A percentile compares a stretch with the other conserved stretches of the same genome.
Conservation (phyloP, 2,888 invertebrate species). For the Ariolimax columbianus region DNA sequence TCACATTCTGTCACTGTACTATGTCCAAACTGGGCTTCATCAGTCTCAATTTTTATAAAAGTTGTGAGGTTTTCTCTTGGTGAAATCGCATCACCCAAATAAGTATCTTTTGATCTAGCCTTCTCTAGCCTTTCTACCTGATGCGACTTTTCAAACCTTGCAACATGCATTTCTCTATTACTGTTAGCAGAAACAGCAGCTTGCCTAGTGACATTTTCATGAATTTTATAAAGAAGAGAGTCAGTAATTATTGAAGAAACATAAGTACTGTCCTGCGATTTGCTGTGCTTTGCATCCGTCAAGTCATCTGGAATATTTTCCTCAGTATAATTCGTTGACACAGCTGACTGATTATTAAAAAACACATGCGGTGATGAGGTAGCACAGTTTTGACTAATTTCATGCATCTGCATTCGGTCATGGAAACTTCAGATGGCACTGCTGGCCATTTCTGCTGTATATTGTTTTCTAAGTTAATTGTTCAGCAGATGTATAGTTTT, state of each 20-base stretch:
- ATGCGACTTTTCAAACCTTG: background rate
- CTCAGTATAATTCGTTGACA: background rate
- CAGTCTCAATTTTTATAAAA: background rate
- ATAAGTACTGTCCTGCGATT: background rate
- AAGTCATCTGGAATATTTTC: background rate
- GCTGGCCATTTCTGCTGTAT: background rate
- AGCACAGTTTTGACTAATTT: background rate
- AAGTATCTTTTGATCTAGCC: background rate
- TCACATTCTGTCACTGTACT: background rate
- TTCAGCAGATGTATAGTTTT: background rate
- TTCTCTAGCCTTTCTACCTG: background rate
- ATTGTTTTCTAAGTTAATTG: constrained; percentile 10
- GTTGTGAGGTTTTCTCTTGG: background rate
- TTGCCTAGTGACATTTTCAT: background rate
- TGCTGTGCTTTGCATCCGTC: background rate
- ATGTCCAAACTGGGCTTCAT: background rate
- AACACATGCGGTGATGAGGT: background rate
- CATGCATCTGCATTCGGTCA: background rate
- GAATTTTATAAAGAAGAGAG: background rate
- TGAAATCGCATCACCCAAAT: background rate
- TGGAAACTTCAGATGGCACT: background rate
- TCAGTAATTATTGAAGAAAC: background rate
- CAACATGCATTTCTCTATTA: background rate
- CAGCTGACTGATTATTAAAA: background rate
- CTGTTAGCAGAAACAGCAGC: background rate